Base-by-base conservation (phyloP, 2,888 invertebrate species). In the Temnothorax unifasciatus region DNA sequence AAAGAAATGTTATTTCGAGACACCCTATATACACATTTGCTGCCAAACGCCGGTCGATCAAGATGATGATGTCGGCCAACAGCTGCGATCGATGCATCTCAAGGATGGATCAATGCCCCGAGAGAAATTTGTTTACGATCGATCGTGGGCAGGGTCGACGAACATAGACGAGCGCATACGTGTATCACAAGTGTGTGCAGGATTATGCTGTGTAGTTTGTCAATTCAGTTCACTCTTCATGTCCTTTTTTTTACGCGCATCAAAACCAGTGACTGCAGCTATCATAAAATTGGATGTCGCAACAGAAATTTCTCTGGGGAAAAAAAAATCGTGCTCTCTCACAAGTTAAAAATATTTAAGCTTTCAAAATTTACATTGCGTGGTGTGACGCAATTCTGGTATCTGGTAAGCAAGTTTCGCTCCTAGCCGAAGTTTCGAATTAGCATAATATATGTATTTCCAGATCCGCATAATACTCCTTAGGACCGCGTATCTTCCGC, bases 81-180 rank as follows among this genome's bases (percentile, higher is more conserved):
- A 85, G 64, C 82, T 86, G 74, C 69, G 79, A 83, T 73, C 50
- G 44, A 63, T 61, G 41, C 59, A 34, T 63, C 52, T 41, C 57
- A 50, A 38, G 69, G 21, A 64, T 18, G 64, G 86, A 86, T 89
- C 83, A 71, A 84, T 88, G 88, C 57, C 79, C 77, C 52, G 69
- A 66, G 44, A 77, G 44, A 89, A 84, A 86, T 87, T 87, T 89
- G 88, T 81, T 85, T 85, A 81, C 76, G 81, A 75, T 85, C 82
- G 57, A 86, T 86, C 79, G 76, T 57, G 68, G 52, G 44, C 59
- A 81, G 34, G 57, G 34, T 61, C 64, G 50, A 52, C 68, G 54
- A 66, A 81, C 34, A 44, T 29, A 54, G 38, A n/a, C 64, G 21
- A 9, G 1, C 6, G 52, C 47, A 59, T 21, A 57, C 68, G 18